These are phyloP conservation scores for Meteorus cinctellus DNA, from an alignment of 2,888 invertebrate species.

Conservation along the genomic window DNA sequence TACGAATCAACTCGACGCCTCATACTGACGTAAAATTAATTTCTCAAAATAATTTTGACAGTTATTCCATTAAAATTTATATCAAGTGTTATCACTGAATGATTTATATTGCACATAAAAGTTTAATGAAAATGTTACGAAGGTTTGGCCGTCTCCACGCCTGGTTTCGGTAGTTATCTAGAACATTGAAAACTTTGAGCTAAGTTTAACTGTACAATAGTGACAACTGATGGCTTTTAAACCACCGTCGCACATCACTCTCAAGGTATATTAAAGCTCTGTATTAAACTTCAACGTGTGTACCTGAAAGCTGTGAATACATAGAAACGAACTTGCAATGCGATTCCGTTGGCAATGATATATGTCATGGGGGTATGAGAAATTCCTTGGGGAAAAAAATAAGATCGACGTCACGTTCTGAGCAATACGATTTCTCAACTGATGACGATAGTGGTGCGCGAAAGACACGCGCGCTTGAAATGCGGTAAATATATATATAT, in stretches of 20 bases:
- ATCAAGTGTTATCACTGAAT: no score
- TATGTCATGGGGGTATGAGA: slow-evolving; percentile 1
- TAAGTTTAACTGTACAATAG: neutral
- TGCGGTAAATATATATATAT: neutral
- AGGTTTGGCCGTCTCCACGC: no score
- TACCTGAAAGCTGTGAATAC: slow-evolving; percentile 4
- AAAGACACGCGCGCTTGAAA: neutral
- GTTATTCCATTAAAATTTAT: neutral
- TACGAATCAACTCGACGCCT: no score
- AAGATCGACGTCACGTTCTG: neutral
- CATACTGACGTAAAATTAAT: neutral
- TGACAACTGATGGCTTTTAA: slow-evolving; percentile 4
- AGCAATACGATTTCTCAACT: slow-evolving; percentile 10
- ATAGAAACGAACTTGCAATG: neutral
- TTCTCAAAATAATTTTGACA: neutral
- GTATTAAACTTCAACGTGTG: neutral
- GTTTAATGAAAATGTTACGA: no score
- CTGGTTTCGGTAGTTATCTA: no score
- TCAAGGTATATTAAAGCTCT: neutral
- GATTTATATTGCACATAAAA: no score
- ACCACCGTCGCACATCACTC: slow-evolving; percentile 5
- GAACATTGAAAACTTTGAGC: neutral
- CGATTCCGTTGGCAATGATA: slow-evolving; percentile 2
- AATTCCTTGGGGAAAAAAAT: neutral
- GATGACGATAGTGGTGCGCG: slow-evolving; percentile 6